Base-by-base conservation (phyloP, 2,797 vertebrate species). In the Sebastes aleutianus region DNA sequence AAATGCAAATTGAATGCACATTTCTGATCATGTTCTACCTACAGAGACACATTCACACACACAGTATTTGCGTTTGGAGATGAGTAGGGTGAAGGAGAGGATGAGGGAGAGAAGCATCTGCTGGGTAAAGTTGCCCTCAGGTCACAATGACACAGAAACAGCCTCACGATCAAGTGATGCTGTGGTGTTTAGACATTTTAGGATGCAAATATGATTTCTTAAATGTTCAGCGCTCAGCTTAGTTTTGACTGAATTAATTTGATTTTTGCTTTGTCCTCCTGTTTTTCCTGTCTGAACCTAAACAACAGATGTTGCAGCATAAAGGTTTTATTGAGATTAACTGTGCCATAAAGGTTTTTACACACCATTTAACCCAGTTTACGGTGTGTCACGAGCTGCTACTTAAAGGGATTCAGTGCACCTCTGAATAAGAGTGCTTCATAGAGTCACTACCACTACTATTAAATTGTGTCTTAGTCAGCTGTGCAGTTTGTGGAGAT, bases 311-410 rank as follows among this genome's bases (percentile, higher is more conserved):
- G 63, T 58, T 85, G 68, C 67, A 71, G 10, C 61, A 43, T 75
- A 32, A 66, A 57, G 68, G 18, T 71, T 80, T 82, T 76, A 84
- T 78, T 63, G 68, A 62, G 14, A 80, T 68, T 22, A 22, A 66
- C 18, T 2, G 11, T 58, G 43, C 27, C 78, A 29, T 66, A 57
- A 78, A 86, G 69, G 54, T 71, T 89, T 89, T 85, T n/a, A 83
- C 73, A 47, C 83, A 20, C 50, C 70, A 83, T 88, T 82, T 76
- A 64, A 78, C 70, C 24, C 56, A 27, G 64, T 77, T 80, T 34
- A 81, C 39, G 43, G 27, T 65, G 59, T 57, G 62, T 22, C 74
- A 24, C 24, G 20, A 71, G 27, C 31, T 61, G 24, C 8, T 24
- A 16, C 34, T 63, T 32, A n/a, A 26, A 36, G 32, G 24, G 36